phyloP scores from a whole-genome alignment of 1,140 invertebrate genomes.

The Bacillus rossius region DNA sequence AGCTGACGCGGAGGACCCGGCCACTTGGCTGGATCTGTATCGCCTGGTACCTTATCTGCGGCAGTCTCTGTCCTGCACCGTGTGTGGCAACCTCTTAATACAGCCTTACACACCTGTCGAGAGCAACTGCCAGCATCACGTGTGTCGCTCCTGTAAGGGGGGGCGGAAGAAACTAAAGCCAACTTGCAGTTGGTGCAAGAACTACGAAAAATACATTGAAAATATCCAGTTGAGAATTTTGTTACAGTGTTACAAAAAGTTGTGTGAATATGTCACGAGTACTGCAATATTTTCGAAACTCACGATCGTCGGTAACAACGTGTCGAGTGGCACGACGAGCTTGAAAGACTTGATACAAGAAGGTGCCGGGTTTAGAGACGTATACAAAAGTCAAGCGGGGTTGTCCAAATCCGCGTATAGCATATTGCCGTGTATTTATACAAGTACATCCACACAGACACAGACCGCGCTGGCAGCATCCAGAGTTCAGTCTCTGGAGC shows the following conservation, averaged over 20 bases:
- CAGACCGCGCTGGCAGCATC: conserved; percentile 13
- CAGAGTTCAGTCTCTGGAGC: conserved; percentile 9
- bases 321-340: conserved; percentile 47
- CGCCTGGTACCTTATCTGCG: conserved; percentile 75
- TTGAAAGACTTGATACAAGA: conserved; percentile 72
- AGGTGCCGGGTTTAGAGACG: conserved; percentile 69
- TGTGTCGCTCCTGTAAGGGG: conserved; percentile 74
- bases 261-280: conserved; percentile 74
- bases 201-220: conserved; percentile 75
- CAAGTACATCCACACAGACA: conserved; percentile 57
- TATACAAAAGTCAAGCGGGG: conserved; percentile 62
- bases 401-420: conserved; percentile 63
- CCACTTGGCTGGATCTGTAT: conserved; percentile 74
- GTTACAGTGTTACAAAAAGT: conserved; percentile 80
- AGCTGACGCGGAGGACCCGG: conserved; percentile 59
- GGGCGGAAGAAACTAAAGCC: conserved; percentile 80
- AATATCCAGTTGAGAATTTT: conserved; percentile 75
- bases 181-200: conserved; percentile 77
- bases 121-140: conserved; percentile 82
- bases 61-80: conserved; percentile 81
- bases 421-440: conserved; percentile 66
- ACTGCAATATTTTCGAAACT: conserved; percentile 61
- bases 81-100: conserved; percentile 76
- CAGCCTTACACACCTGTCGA: conserved; percentile 76
- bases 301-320: conserved; percentile 42